These are phyloP conservation scores for Eonycteris spelaea DNA, from an alignment of 2,113 vertebrate genomes.

Conservation along the genomic window DNA sequence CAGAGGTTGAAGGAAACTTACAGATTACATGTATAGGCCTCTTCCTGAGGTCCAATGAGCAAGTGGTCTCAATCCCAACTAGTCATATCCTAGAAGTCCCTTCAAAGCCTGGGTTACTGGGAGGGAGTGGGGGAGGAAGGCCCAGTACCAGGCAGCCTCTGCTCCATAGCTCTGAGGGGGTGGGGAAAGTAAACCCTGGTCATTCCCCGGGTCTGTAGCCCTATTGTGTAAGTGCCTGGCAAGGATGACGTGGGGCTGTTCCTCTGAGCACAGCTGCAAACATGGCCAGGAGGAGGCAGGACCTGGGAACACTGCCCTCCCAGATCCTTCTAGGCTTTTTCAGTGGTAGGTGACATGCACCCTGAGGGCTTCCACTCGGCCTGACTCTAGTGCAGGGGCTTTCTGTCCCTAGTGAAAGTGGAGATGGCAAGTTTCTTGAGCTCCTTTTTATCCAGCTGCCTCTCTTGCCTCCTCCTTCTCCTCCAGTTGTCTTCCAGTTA, in stretches of 20 bases:
- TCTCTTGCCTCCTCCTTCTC: conserved; percentile 37
- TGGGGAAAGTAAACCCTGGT: background rate
- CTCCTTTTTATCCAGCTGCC: background rate
- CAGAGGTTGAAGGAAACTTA: background rate
- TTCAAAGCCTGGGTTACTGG: background rate
- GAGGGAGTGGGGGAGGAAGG: conserved; percentile 8
- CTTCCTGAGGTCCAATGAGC: background rate
- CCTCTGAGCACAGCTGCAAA: conserved; percentile 59
- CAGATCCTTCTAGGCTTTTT: background rate
- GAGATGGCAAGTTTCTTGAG: conserved; percentile 28
- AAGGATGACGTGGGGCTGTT: conserved; percentile 26
- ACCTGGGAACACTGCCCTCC: background rate
- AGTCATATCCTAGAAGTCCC: background rate
- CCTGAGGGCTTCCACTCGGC: background rate
- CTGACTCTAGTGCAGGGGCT: conserved; percentile 10
- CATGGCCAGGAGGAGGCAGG: conserved; percentile 13
- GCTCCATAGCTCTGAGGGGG: conserved; percentile 43
- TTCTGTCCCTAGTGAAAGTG: background rate
- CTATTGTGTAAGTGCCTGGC: conserved; percentile 65
- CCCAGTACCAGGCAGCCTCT: conserved; percentile 67
- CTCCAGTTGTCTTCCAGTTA: conserved; percentile 14
- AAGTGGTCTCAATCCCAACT: background rate
- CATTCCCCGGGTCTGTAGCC: conserved; percentile 47
- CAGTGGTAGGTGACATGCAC: conserved; percentile 6
- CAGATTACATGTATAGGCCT: background rate